Percentiles rank a stretch among this genome's conserved stretches.
These are phyloP conservation scores for Sinohyriopsis cumingii DNA, from an alignment of 2,888 invertebrate genomes.

Conservation along the genomic window DNA sequence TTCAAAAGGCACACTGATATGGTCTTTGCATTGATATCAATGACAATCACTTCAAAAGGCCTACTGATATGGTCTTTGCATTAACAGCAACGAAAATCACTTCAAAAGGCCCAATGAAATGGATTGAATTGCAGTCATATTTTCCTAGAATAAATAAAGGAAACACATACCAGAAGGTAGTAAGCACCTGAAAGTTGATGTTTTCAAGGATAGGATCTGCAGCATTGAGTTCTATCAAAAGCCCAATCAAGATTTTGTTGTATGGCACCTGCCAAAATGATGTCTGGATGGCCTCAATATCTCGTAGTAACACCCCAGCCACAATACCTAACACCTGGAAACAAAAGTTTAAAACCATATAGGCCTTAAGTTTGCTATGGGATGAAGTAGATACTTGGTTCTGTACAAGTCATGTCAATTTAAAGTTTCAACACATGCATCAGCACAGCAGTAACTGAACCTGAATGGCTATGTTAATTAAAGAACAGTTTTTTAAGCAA, in stretches of 20 bases:
- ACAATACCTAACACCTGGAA: conserved; percentile 87
- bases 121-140: too few relatives aligned
- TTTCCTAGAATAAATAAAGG: too few relatives aligned
- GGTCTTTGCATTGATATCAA: too few relatives aligned
- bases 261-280: conserved; percentile 98
- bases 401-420: background rate
- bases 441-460: too few relatives aligned
- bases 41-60: too few relatives aligned
- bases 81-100: too few relatives aligned
- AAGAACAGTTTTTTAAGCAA: background rate
- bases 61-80: too few relatives aligned
- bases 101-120: too few relatives aligned
- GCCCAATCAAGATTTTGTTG: conserved; percentile 95
- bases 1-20: too few relatives aligned
- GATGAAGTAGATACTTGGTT: background rate
- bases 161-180: conserved; percentile 84
- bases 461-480: background rate
- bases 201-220: conserved; percentile 89
- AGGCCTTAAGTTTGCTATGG: background rate
- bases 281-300: conserved; percentile 91
- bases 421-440: too few relatives aligned
- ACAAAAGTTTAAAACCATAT: background rate
- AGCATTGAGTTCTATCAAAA: conserved; percentile 95
- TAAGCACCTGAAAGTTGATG: conserved; percentile 90
- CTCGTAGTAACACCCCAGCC: conserved; percentile 94